A percentile compares a stretch with the other conserved stretches of the same genome.
Conservation (phyloP, 2,888 invertebrate species). For the Drosophila longiperda region DNA sequence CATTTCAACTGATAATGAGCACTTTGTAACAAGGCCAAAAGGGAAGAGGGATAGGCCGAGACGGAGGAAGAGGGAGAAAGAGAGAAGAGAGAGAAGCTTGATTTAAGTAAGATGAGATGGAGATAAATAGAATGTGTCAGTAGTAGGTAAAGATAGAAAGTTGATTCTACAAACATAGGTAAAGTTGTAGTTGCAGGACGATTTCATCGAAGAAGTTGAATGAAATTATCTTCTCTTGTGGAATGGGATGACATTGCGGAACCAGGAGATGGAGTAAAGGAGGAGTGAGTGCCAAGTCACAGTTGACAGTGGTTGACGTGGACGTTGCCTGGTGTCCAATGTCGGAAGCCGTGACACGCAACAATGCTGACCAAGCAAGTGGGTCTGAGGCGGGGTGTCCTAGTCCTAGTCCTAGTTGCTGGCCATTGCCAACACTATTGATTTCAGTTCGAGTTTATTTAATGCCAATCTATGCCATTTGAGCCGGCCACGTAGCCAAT, state of each 20-base stretch:
- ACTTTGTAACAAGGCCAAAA: conserved; percentile 44
- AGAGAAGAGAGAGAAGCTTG: conserved; percentile 1
- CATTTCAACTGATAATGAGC: conserved; percentile 79
- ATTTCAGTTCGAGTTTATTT: conserved; percentile 61
- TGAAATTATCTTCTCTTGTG: conserved; percentile 61
- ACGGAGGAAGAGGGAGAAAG: background rate
- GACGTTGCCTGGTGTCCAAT: conserved; percentile 57
- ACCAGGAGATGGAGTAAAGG: background rate
- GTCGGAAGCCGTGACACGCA: conserved; percentile 64
- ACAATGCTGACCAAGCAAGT: conserved; percentile 65
- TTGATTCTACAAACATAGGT: conserved; percentile 9
- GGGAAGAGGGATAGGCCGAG: conserved; percentile 6
- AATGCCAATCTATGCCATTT: conserved; percentile 62
- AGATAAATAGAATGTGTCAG: conserved; percentile 42
- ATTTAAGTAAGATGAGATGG: conserved; percentile 6
- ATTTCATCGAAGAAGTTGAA: conserved; percentile 46
- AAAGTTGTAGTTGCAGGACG: conserved; percentile 5
- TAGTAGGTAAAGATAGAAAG: conserved; percentile 12
- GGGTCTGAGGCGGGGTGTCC: no score
- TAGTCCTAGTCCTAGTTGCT: conserved; percentile 12
- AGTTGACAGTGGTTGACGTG: conserved; percentile 32
- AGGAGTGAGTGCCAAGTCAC: conserved; percentile 27
- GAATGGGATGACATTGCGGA: conserved; percentile 17
- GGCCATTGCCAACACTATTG: conserved; percentile 39
- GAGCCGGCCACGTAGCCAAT: conserved; percentile 72